Evolutionary conservation across 2,797 vertebrate species (phyloP).

Genomic region (Danio albolineatus): DNA sequence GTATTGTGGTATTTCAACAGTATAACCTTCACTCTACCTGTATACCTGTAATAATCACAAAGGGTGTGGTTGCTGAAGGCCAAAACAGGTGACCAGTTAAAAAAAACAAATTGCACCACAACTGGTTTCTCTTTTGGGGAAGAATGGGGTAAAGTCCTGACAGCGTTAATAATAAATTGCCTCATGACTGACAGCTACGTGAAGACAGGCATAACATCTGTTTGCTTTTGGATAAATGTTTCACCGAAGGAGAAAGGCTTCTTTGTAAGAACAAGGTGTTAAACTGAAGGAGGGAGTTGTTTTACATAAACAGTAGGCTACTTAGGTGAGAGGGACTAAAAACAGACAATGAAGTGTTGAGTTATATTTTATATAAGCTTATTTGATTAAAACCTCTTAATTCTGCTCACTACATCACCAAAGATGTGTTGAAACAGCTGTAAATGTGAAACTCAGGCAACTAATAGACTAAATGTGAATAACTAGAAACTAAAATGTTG

Average conservation of each 20-base stretch:
- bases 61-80: conserved; percentile 5
- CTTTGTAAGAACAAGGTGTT: conserved; percentile 11
- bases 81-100: background rate
- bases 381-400: background rate
- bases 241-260: background rate
- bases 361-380: background rate
- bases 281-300: background rate
- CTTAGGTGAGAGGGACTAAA: background rate
- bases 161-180: background rate
- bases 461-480: too few relatives aligned
- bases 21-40: conserved; percentile 2
- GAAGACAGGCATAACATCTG: conserved; percentile 1
- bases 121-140: background rate
- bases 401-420: background rate
- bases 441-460: too few relatives aligned
- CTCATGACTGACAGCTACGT: conserved; percentile 5
- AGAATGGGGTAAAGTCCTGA: background rate
- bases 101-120: conserved; percentile 1
- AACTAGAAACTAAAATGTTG: too few relatives aligned
- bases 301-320: background rate
- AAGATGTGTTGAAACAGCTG: too few relatives aligned
- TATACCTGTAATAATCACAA: background rate
- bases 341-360: background rate
- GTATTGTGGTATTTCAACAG: background rate
- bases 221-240: conserved; percentile 42